These are phyloP conservation scores for Microctenopoma stevenorrisi DNA, from an alignment of 2,797 vertebrate species.

Conservation along the genomic window DNA sequence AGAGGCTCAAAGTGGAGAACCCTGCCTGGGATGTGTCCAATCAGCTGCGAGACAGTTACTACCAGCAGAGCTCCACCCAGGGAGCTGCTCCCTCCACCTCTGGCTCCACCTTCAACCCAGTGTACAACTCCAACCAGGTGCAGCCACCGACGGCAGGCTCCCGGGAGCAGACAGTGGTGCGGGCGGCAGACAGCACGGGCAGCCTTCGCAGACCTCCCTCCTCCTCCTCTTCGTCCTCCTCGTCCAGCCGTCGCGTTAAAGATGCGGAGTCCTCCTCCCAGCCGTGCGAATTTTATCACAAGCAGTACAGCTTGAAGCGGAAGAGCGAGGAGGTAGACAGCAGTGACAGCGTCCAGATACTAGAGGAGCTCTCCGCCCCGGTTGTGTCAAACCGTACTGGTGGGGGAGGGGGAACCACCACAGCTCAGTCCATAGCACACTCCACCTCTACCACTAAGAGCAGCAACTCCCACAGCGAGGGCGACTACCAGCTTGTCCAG, in stretches of 20 bases:
- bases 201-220: conserved; percentile 86
- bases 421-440: conserved; percentile 90
- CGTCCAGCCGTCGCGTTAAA: conserved; percentile 86
- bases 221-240: conserved; percentile 79
- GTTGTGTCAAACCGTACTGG: conserved; percentile 88
- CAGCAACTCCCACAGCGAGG: conserved; percentile 96
- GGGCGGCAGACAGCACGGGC: conserved; percentile 93
- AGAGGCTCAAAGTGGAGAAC: conserved; percentile 97
- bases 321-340: conserved; percentile 95
- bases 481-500: conserved; percentile 98
- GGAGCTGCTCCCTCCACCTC: conserved; percentile 88
- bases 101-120: conserved; percentile 87
- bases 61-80: conserved; percentile 85
- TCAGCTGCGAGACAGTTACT: conserved; percentile 91
- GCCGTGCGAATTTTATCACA: conserved; percentile 90
- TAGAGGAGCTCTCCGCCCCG: conserved; percentile 97
- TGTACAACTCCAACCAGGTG: conserved; percentile 85
- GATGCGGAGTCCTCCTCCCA: conserved; percentile 83
- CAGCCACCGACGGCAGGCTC: conserved; percentile 78
- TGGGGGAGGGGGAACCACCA: conserved; percentile 87
- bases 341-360: conserved; percentile 98
- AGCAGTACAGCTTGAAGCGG: conserved; percentile 94
- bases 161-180: conserved; percentile 88
- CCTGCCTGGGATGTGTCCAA: conserved; percentile 92
- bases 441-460: conserved; percentile 93